A percentile compares a stretch with the other conserved stretches of the same genome.
Conservation (phyloP, 2,797 vertebrate species). For the Scolopax bukidnonensis region DNA sequence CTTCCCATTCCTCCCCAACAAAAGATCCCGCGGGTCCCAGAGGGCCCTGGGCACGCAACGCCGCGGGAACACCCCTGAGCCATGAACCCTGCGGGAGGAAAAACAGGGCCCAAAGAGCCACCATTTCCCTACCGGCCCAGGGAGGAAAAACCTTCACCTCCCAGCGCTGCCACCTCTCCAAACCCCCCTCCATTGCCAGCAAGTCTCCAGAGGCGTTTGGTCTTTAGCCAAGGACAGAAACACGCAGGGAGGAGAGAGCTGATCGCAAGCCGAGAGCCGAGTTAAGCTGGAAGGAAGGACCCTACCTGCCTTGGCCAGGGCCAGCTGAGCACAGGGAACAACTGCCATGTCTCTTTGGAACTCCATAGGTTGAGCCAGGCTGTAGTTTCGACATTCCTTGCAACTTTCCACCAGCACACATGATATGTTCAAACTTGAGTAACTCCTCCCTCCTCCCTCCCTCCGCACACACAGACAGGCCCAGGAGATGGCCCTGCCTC, state of each 20-base stretch:
- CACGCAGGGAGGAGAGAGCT: accelerated
- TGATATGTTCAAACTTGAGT: constrained; percentile 59
- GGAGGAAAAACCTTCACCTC: background rate
- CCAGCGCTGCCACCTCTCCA: background rate
- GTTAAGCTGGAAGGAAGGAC: background rate
- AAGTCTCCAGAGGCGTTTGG: background rate
- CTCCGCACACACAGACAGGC: background rate
- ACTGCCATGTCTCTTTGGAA: background rate
- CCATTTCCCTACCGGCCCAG: background rate
- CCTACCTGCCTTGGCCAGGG: constrained; percentile 54
- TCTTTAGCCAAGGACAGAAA: background rate
- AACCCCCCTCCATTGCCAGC: background rate
- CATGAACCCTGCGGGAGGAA: accelerated
- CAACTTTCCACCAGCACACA: constrained; percentile 38
- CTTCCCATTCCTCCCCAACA: background rate
- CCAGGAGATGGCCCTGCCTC: constrained; percentile 66
- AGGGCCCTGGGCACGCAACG: background rate
- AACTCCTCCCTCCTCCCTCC: constrained; percentile 60
- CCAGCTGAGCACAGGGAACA: background rate
- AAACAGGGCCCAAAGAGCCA: background rate
- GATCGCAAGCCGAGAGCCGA: background rate
- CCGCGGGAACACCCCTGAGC: accelerated
- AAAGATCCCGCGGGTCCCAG: background rate
- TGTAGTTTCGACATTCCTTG: constrained; percentile 54
- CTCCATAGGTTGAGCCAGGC: constrained; percentile 44